Evolutionary conservation across 2,888 invertebrate genomes (phyloP), one percentile per base, ranked within the genome.

Genomic region (Crepidodera aurea): DNA sequence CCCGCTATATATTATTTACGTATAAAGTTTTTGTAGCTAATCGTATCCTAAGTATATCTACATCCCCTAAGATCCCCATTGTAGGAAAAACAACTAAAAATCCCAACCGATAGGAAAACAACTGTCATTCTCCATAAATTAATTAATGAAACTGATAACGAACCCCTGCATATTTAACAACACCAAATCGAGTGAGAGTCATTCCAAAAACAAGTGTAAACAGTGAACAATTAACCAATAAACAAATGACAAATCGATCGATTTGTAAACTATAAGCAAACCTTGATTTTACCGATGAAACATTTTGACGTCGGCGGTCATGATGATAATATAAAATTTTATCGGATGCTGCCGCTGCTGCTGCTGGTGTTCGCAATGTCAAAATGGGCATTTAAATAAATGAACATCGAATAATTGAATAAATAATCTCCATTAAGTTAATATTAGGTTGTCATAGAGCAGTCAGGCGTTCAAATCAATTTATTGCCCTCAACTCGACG

Each of bases 371-470:
- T 56, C 44, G 37, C 61, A 56, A 56, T 51, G 61, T 56, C 56
- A 51, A 44, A 61, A 51, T 44, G 18, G 42, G 42, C 42, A 56
- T 61, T 42, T 56, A 61, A 56, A 61, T 61, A 56, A 61, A 61
- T 44, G 56, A 61, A 61, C 55, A 46, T 53, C 46, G 59, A 62
- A 65, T 62, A 60, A 65, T 65, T 65, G 61, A 65, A 65, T 62
- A 60, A 62, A 65, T 65, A 65, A 39, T 56, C 37, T 51, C 58
- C 37, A 62, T 65, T 65, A 65, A 65, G 65, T 61, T 65, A 61
- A 62, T 65, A 58, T 60, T 58, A 62, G 65, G 61, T 65, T 65
- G 65, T 65, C 62, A 59, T 42, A 60, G 40, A 62, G 29, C 51
- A 46, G 22, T 39, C 40, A 53, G 10, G 22, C 39, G 51, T 62